Conservation (phyloP, 2,113 vertebrate species). For the Aleadryas rufinucha region DNA sequence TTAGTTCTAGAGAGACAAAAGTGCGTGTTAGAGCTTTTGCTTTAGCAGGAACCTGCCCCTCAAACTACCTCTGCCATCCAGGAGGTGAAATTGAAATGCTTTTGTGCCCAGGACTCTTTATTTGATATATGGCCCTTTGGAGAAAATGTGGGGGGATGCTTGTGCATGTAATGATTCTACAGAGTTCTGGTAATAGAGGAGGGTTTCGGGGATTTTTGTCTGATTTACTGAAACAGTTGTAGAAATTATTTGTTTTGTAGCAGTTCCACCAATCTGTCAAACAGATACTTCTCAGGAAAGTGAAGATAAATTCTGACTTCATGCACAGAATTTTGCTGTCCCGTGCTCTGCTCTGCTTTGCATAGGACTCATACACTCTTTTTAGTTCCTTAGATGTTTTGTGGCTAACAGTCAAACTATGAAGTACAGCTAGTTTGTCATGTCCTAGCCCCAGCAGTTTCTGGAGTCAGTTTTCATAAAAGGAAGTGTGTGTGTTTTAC, state of each 20-base stretch:
- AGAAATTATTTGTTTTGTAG: not conserved
- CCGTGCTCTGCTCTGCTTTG: not conserved
- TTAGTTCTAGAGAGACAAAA: not conserved
- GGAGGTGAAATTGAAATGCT: not conserved
- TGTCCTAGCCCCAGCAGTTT: not conserved
- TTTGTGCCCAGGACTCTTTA: not conserved
- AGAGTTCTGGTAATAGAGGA: not conserved
- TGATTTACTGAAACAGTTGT: not conserved
- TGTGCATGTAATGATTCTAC: not conserved
- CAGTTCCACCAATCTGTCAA: not conserved
- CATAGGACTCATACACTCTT: not conserved
- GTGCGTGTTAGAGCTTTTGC: not conserved
- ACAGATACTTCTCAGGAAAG: not conserved
- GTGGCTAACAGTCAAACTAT: not conserved
- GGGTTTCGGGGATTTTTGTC: fast-evolving
- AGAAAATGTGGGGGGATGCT: not conserved
- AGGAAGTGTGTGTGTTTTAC: not conserved
- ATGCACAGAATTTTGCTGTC: not conserved
- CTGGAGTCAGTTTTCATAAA: not conserved
- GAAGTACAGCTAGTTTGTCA: not conserved
- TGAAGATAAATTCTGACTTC: not conserved
- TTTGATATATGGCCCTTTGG: not conserved
- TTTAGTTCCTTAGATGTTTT: not conserved
- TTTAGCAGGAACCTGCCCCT: not conserved
- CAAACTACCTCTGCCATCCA: not conserved